Base-by-base conservation (phyloP, 2,113 vertebrate species). In the Apteryx owenii region DNA sequence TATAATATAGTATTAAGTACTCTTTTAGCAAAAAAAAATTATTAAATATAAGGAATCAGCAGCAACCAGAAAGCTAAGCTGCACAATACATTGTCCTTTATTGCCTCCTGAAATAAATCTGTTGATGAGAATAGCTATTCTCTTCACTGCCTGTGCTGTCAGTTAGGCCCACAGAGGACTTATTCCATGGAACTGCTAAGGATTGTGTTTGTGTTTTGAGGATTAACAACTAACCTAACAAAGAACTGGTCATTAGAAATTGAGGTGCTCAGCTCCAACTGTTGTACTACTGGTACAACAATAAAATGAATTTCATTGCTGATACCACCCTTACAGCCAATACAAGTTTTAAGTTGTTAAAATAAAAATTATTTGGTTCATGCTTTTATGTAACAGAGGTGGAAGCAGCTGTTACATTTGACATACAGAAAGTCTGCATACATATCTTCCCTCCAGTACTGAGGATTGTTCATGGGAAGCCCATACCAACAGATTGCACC, bases 1-100 rank as follows among this genome's bases (percentile, higher is more conserved):
- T 38, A 38, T 38, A 38, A 38, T 38, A 89, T 83, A 95, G 53
- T 16, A 81, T 26, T 71, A 66, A 85, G 71, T 36, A 88, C 46
- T 8, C 33, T 75, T 94, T 83, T 85, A 81, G 64, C 16, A 81
- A 92, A 95, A 93, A 75, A 36, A 36, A 36, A 36, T 36, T 36
- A 95, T 81, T 81, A 94, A 7, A 89, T 75, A 53, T 17, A 46
- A 94, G 23, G 58, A 46, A 83, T 54, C 79, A 94, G 3, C 1
- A 4, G n/a, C 50, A 91, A 90, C 13, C 73, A 88, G 26, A 62
- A 90, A 93, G 77, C 8, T 11, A 21, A 80, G 25, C 25, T 25
- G 10, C 58, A 75, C 2, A 72, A n/a, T 26, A 48, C 21, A 18
- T 9, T 29, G 66, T 19, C 53, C 25, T 85, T 82, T 62, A 80